Conservation (phyloP, 2,113 vertebrate genomes). For the Illadopsis cleaveri region DNA sequence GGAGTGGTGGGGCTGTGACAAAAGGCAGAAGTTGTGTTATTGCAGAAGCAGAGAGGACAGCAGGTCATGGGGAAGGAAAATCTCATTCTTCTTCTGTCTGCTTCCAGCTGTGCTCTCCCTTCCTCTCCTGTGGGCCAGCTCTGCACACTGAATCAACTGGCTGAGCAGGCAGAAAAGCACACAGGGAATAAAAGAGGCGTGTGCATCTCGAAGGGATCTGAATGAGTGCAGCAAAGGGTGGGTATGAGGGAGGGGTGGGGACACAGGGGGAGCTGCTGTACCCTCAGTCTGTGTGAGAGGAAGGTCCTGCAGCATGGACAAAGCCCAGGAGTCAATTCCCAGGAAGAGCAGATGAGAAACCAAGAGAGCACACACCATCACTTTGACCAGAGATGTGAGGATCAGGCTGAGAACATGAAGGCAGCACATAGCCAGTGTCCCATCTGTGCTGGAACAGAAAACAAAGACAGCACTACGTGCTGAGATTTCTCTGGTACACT, state of each 20-base stretch:
- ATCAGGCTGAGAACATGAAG: not conserved
- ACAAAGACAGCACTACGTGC: not conserved
- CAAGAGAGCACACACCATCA: not conserved
- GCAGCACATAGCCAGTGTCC: not conserved
- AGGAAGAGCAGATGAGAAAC: not conserved
- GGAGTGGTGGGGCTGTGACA: not conserved
- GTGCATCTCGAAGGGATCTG: not conserved
- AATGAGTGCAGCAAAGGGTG: not conserved
- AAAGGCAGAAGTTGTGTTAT: not conserved
- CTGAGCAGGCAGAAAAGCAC: not conserved
- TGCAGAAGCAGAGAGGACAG: not conserved
- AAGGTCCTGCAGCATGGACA: not conserved
- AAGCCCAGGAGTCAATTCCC: not conserved
- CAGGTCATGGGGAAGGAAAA: not conserved
- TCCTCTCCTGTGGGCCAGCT: not conserved
- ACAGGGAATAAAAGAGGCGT: not conserved
- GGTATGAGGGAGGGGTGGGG: not conserved
- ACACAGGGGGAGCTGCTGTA: not conserved
- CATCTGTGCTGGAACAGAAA: not conserved
- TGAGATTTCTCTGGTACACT: not conserved
- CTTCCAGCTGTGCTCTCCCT: conserved; percentile 1
- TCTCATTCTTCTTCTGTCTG: not conserved
- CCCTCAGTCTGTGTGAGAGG: not conserved
- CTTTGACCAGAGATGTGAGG: not conserved
- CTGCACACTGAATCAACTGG: not conserved